Conservation (phyloP, 2,888 invertebrate species). For the Dynastes tityus region DNA sequence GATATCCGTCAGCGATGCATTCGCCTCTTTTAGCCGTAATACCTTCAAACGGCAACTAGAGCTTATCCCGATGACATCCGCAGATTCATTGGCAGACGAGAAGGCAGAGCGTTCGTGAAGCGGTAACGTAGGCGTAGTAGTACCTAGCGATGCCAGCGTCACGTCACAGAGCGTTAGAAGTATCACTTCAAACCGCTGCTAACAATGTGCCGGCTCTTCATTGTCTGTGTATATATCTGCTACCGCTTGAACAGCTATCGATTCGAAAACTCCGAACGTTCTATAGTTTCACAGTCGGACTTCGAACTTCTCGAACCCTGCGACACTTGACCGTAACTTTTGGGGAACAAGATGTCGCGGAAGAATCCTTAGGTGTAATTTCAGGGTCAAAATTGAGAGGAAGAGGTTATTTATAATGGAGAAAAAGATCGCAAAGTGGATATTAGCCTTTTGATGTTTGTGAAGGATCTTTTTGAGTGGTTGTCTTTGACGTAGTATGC, state of each 20-base stretch:
- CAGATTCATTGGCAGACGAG: background rate
- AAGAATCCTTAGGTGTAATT: background rate
- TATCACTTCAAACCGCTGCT: slow-evolving; percentile 38
- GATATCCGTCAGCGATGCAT: too few relatives aligned
- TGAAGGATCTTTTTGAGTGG: background rate
- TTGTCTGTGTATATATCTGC: slow-evolving; percentile 32
- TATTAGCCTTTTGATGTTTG: slow-evolving; percentile 8
- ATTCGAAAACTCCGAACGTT: slow-evolving; percentile 24
- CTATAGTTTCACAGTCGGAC: slow-evolving; percentile 29
- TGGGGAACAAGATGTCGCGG: background rate
- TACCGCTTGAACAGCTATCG: slow-evolving; percentile 37
- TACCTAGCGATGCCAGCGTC: slow-evolving; percentile 9
- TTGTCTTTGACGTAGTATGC: too few relatives aligned
- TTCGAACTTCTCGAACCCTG: slow-evolving; percentile 13
- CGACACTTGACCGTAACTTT: background rate
- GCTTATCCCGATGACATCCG: background rate
- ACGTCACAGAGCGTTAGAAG: slow-evolving; percentile 35
- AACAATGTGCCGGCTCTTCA: slow-evolving; percentile 44
- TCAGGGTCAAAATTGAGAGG: slow-evolving; percentile 23
- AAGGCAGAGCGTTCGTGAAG: background rate
- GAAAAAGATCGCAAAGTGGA: background rate
- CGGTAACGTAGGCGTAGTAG: background rate
- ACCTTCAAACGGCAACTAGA: too few relatives aligned
- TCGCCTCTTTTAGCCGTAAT: too few relatives aligned
- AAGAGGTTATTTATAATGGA: slow-evolving; percentile 4